A percentile compares a stretch with the other conserved stretches of the same genome.
Conservation (phyloP, 1,140 invertebrate genomes). For the Drosophila takahashii region DNA sequence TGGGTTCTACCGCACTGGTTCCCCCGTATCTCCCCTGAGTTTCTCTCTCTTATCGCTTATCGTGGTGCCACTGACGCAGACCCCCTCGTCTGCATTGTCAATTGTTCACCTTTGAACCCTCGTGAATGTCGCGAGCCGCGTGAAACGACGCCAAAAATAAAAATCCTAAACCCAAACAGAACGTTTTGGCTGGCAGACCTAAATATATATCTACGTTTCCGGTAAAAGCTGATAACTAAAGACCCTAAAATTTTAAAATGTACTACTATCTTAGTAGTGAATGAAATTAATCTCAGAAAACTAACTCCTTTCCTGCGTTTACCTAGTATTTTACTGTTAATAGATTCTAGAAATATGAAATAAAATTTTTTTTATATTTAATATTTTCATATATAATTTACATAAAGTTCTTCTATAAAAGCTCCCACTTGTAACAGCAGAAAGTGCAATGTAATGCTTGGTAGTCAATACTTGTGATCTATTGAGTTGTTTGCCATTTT, state of each 20-base stretch:
- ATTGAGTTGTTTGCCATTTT: background rate
- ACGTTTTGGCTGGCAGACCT: background rate
- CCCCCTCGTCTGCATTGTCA: conserved; percentile 28
- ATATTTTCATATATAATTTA: no score
- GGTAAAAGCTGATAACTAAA: background rate
- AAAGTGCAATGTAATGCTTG: no score
- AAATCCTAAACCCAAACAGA: background rate
- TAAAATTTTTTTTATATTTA: no score
- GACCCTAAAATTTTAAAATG: background rate
- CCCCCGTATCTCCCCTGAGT: background rate
- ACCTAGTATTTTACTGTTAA: no score
- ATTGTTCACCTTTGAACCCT: conserved; percentile 49
- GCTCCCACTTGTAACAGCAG: no score
- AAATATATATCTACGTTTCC: background rate
- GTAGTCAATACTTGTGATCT: background rate
- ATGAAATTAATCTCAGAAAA: background rate
- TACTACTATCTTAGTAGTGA: background rate
- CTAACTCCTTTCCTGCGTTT: no score
- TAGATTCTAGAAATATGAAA: no score
- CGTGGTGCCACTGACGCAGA: conserved; percentile 39
- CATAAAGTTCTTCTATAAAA: no score
- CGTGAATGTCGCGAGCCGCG: conserved; percentile 41
- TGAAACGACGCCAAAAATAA: background rate
- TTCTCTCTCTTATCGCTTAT: conserved; percentile 30
- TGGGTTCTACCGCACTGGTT: background rate